Conservation (phyloP, 92 coral and sea anemone genomes). For the Scolanthus callimorphus region DNA sequence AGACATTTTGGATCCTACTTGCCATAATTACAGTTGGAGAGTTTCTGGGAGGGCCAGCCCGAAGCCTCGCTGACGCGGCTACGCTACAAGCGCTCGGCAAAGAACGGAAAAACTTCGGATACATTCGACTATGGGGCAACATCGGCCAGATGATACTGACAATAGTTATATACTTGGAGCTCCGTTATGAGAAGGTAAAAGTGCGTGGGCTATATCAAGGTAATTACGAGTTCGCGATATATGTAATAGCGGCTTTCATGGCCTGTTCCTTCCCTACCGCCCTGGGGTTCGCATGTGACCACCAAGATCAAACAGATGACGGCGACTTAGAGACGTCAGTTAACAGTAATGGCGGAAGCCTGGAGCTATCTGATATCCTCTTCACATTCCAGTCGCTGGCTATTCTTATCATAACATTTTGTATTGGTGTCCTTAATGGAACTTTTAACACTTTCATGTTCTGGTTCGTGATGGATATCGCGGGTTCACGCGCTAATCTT, state of each 20-base stretch:
- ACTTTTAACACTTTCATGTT: slow-evolving; percentile 57
- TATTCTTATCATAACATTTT: slow-evolving; percentile 53
- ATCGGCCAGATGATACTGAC: slow-evolving; percentile 48
- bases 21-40: slow-evolving; percentile 50
- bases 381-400: slow-evolving; percentile 35
- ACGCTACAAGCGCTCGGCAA: slow-evolving; percentile 51
- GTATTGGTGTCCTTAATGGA: slow-evolving; percentile 57
- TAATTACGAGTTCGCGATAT: slow-evolving; percentile 44
- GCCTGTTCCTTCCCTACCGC: slow-evolving; percentile 51
- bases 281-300: slow-evolving; percentile 38
- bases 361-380: slow-evolving; percentile 22
- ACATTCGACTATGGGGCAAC: slow-evolving; percentile 60
- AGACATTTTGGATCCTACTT: slow-evolving; percentile 42
- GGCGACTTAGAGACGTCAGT: not conserved
- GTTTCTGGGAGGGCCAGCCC: slow-evolving; percentile 64
- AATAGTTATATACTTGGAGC: slow-evolving; percentile 25
- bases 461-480: slow-evolving; percentile 67
- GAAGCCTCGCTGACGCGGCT: slow-evolving; percentile 64
- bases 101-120: slow-evolving; percentile 50
- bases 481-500: slow-evolving; percentile 39
- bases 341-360: not conserved
- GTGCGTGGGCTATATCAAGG: slow-evolving; percentile 51
- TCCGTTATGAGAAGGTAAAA: slow-evolving; percentile 40
- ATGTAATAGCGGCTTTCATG: slow-evolving; percentile 35
- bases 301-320: slow-evolving; percentile 3